Percentiles rank a stretch among this genome's conserved stretches.
Evolutionary conservation across 2,797 vertebrate species (phyloP).

Genomic region (Oreortyx pictus): DNA sequence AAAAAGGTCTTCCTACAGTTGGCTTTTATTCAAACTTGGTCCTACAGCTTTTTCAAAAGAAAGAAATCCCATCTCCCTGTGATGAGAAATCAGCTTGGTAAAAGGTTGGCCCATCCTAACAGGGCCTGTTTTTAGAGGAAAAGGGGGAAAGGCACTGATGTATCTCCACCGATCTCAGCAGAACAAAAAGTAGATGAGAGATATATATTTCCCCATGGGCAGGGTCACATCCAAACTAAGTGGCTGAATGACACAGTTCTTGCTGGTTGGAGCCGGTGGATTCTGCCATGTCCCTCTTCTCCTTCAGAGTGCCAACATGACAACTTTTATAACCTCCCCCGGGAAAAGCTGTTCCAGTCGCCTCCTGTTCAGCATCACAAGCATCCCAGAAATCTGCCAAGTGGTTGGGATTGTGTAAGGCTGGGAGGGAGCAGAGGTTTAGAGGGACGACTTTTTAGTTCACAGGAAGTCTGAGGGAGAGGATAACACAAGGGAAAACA

Average conservation of each 20-base stretch:
- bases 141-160: neutral
- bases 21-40: neutral
- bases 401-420: conserved; percentile 70
- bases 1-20: neutral
- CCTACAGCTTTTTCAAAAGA: neutral
- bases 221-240: neutral
- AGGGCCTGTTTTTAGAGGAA: neutral
- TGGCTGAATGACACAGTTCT: neutral
- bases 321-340: conserved; percentile 60
- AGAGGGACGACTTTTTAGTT: conserved; percentile 27
- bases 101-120: neutral
- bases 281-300: neutral
- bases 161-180: neutral
- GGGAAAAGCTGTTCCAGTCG: conserved; percentile 51
- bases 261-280: neutral
- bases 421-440: conserved; percentile 63
- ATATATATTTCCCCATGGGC: neutral
- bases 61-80: neutral
- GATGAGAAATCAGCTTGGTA: neutral
- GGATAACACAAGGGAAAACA: conserved; percentile 33
- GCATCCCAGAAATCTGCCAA: conserved; percentile 70
- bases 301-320: conserved; percentile 37
- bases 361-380: conserved; percentile 61
- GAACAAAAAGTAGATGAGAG: neutral
- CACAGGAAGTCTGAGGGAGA: conserved; percentile 33